Conservation (phyloP, 2,888 invertebrate genomes). For the Gymnocheta viridis region DNA sequence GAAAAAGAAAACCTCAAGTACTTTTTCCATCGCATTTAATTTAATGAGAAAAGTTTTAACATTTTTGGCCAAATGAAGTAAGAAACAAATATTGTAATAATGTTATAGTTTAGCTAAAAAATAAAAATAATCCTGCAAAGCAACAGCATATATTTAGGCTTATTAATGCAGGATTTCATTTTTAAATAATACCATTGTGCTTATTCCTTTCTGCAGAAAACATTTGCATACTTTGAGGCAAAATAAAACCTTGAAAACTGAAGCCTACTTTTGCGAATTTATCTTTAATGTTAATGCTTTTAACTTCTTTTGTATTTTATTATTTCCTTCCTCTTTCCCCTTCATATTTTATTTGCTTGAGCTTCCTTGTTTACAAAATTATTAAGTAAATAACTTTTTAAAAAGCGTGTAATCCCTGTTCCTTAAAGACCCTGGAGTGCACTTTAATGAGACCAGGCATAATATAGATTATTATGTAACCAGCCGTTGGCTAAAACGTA, state of each 20-base stretch:
- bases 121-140: too few species aligned
- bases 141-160: background rate
- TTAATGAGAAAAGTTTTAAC: slow-evolving; percentile 4
- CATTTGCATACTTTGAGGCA: background rate
- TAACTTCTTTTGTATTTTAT: background rate
- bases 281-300: slow-evolving; percentile 1
- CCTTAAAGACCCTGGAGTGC: background rate
- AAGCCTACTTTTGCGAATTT: background rate
- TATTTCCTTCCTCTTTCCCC: background rate
- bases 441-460: background rate
- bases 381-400: slow-evolving; percentile 4
- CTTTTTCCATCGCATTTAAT: background rate
- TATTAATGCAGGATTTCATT: background rate
- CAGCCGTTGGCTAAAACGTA: background rate
- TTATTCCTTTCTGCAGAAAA: background rate
- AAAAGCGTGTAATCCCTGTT: background rate
- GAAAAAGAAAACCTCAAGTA: background rate
- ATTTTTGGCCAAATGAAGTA: background rate
- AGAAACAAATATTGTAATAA: background rate
- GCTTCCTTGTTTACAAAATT: background rate
- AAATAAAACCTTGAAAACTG: background rate
- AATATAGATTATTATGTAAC: background rate
- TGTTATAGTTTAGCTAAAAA: too few species aligned
- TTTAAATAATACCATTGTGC: background rate
- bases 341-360: background rate